Evolutionary conservation across 2,797 vertebrate genomes (phyloP).

Genomic region (Scomberomorus guttatus): DNA sequence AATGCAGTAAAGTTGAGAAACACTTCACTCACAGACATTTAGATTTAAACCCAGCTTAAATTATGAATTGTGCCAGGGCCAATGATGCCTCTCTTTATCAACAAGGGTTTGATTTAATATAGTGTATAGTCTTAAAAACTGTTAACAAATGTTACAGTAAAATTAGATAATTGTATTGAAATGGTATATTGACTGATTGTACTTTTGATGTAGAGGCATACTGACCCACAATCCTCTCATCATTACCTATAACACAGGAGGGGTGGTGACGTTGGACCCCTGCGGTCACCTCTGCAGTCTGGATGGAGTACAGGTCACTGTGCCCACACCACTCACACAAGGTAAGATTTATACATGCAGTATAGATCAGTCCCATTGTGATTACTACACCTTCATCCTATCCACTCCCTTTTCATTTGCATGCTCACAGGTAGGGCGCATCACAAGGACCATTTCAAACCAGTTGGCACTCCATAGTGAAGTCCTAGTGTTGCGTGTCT

Average conservation of each 20-base stretch:
- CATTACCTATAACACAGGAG: conserved; percentile 50
- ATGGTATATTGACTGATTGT: conserved; percentile 1
- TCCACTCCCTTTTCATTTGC: too few relatives aligned
- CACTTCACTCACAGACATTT: too few relatives aligned
- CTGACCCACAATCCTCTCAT: conserved; percentile 11
- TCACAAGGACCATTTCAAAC: too few relatives aligned
- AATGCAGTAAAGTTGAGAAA: too few relatives aligned
- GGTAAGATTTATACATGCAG: conserved; percentile 73
- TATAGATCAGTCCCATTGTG: not conserved
- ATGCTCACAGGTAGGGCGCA: too few relatives aligned
- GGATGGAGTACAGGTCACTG: conserved; percentile 84
- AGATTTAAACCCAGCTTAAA: not conserved
- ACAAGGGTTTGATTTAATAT: conserved; percentile 3
- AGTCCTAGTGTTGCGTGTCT: too few relatives aligned
- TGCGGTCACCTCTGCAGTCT: conserved; percentile 87
- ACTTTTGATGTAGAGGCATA: not conserved
- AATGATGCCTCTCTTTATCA: not conserved
- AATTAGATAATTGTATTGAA: not conserved
- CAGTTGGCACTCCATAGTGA: too few relatives aligned
- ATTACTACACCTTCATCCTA: not conserved
- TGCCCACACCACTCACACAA: conserved; percentile 87
- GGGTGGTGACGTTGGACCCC: conserved; percentile 87
- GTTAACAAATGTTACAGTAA: not conserved
- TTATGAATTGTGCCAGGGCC: not conserved
- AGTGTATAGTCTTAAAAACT: not conserved